phyloP scores from a whole-genome alignment of 2,797 vertebrate genomes.

The Sternarchorhynchus goeldii region DNA sequence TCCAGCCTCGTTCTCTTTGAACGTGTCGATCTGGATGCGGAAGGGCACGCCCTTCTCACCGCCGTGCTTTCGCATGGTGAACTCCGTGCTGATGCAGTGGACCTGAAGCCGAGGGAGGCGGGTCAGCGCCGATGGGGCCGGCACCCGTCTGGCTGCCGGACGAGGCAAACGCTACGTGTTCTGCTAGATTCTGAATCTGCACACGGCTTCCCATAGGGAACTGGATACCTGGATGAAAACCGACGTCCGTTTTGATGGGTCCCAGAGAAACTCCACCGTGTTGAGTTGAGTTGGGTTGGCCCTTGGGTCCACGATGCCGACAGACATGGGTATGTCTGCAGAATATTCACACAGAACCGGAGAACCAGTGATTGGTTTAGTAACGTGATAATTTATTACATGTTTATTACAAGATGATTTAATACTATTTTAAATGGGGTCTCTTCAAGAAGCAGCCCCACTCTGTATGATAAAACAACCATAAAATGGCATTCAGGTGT shows the following conservation, averaged over 20 bases:
- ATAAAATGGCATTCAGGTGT: too few species aligned
- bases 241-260: slow-evolving; percentile 92
- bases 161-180: too few species aligned
- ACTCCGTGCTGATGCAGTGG: slow-evolving; percentile 97
- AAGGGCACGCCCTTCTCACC: slow-evolving; percentile 96
- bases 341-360: slow-evolving; percentile 56
- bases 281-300: slow-evolving; percentile 96
- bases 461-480: too few species aligned
- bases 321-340: slow-evolving; percentile 96
- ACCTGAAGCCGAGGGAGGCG: slow-evolving; percentile 73
- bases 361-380: too few species aligned
- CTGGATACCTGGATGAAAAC: slow-evolving; percentile 92
- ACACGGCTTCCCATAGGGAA: slow-evolving; percentile 10
- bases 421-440: too few species aligned
- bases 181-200: not conserved
- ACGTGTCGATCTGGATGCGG: slow-evolving; percentile 93
- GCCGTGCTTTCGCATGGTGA: slow-evolving; percentile 95
- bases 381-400: too few species aligned
- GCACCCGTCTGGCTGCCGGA: too few species aligned
- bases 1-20: slow-evolving; percentile 87
- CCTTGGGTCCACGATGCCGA: slow-evolving; percentile 93
- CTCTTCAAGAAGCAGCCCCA: too few species aligned
- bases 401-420: too few species aligned
- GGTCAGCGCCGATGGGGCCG: too few species aligned
- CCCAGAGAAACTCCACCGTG: slow-evolving; percentile 97